A percentile compares a stretch with the other conserved stretches of the same genome.
These are phyloP conservation scores for Minunthozetes semirufus DNA, from an alignment of 2,888 invertebrate species.

Conservation along the genomic window DNA sequence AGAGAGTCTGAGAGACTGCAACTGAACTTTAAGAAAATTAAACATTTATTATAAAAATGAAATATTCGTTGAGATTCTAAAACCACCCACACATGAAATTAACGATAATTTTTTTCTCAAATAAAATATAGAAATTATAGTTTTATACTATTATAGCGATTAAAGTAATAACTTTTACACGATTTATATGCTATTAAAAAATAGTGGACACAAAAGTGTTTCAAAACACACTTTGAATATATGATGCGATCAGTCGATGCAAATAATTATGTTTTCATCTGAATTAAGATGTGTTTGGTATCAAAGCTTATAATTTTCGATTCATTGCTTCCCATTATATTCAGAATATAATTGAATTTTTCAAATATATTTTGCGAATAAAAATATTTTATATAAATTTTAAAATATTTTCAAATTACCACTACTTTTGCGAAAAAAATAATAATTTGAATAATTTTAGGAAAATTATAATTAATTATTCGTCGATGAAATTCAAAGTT, in stretches of 20 bases:
- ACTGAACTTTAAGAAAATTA: not conserved
- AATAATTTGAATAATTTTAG: no score
- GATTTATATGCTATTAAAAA: constrained; percentile 10
- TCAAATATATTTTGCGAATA: not conserved
- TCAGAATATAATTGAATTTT: not conserved
- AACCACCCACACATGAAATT: constrained; percentile 11
- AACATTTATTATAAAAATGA: not conserved
- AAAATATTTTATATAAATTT: not conserved
- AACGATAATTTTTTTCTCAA: constrained; percentile 2
- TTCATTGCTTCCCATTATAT: constrained; percentile 10
- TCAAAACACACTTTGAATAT: not conserved
- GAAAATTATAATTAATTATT: not conserved
- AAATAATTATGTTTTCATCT: not conserved
- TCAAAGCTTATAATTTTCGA: constrained; percentile 19
- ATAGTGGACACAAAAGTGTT: not conserved
- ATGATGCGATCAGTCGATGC: not conserved
- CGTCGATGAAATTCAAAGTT: no score
- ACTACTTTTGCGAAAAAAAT: no score
- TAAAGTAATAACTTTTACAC: constrained; percentile 23
- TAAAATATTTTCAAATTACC: not conserved
- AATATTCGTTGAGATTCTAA: not conserved
- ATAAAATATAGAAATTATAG: not conserved
- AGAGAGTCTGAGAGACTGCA: constrained; percentile 14
- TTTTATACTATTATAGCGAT: not conserved
- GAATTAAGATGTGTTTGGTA: not conserved